Conservation (phyloP, 2,888 invertebrate species). For the Hipparchia semele region DNA sequence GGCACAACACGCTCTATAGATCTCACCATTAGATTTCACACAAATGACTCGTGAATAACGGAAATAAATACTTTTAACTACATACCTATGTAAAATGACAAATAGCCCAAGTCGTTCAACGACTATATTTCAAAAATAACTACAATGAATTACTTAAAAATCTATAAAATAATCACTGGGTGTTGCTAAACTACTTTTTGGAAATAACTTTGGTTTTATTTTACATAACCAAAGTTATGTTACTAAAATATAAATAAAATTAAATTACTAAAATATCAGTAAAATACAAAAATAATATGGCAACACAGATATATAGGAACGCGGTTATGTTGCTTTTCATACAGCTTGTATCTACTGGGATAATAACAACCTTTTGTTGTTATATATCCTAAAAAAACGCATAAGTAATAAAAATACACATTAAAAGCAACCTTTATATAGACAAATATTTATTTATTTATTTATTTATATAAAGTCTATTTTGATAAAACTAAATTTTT, state of each 20-base stretch:
- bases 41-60: neutral
- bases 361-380: neutral
- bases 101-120: slow-evolving; percentile 5
- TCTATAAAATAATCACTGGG: neutral
- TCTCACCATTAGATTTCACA: neutral
- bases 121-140: neutral
- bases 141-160: neutral
- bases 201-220: slow-evolving; percentile 30
- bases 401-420: too few relatives aligned
- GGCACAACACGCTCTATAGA: too few relatives aligned
- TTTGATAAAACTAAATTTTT: neutral
- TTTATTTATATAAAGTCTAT: neutral
- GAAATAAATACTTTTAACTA: neutral
- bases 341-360: neutral
- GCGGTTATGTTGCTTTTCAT: slow-evolving; percentile 1
- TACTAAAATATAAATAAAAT: neutral
- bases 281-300: slow-evolving; percentile 50
- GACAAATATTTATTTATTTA: neutral
- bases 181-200: slow-evolving; percentile 22
- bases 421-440: neutral
- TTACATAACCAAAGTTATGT: too few relatives aligned
- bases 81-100: slow-evolving; percentile 27
- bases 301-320: slow-evolving; percentile 49
- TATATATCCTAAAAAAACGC: neutral
- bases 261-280: slow-evolving; percentile 17